Base-by-base conservation (phyloP, 2,113 vertebrate species). In the Burhinus oedicnemus region DNA sequence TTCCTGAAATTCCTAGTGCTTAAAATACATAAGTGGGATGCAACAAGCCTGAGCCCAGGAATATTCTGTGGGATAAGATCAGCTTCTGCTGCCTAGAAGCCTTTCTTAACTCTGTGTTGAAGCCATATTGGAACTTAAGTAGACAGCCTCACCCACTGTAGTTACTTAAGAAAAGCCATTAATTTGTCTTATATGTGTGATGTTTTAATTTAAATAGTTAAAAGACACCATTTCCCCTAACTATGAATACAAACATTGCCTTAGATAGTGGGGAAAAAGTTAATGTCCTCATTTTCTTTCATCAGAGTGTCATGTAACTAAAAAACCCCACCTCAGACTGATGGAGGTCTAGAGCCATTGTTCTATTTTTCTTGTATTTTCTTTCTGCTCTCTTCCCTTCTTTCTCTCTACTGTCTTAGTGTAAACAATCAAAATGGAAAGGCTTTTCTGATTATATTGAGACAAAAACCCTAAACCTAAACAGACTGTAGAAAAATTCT, bases 51-150 rank as follows among this genome's bases (percentile, higher is more conserved):
- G 34, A 82, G 36, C 49, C 58, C 82, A 91, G 20, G 65, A 88
- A 65, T 80, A 85, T 76, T 91, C 30, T 65, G 11, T 52, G 34
- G 36, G 30, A 58, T 75, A 92, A 74, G 27, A 42, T 52, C 78
- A 74, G 54, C 26, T 83, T 94, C 84, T 86, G 62, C 38, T 51
- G 18, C 55, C 23, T 85, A 79, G 57, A 88, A 94, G 54, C 36
- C 69, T 60, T 84, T 74, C 57, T 83, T 88, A 94, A 87, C 60
- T 52, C 69, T 34, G 12, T 71, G 21, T 71, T 86, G 60, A 93
- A 95, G 83, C 52, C 55, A 84, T 84, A 58, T 11, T 52, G 38
- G 36, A 86, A 83, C 15, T 74, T 74, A 42, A n/a, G 75, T 30
- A 86, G 60, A 94, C 60, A 84, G 36, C 25, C 9, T 89, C 60